Evolutionary conservation across 2,797 vertebrate species (phyloP), one percentile per base, ranked within the genome.

Genomic region (Ptychobarbus kaznakovi): DNA sequence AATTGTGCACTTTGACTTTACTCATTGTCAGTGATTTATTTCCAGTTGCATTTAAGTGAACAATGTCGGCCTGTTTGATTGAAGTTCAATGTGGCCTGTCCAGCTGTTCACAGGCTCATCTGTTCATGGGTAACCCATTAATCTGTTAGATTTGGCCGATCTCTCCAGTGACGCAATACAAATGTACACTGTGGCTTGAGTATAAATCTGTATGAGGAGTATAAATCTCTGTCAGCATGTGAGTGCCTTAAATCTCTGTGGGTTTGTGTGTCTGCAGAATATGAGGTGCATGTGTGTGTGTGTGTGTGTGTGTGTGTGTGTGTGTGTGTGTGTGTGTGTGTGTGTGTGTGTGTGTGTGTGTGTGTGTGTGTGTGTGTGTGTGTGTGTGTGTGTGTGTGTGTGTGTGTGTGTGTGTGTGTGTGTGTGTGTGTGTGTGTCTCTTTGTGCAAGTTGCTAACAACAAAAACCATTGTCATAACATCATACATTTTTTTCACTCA

Each of bases 71-170:
- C 40, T 56, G 84, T 85, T 90, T 80, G 88, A 89, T 4, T 93
- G 87, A 90, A 87, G 88, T 90, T 88, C 86, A 87, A 75, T 90
- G 88, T 82, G 87, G 87, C 87, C 89, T 92, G 88, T 89, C 91
- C 87, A 80, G 92, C 93, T 91, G 91, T 93, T 93, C 93, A 61
- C 4, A 77, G 46, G 72, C 78, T 75, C 81, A 89, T 89, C 88
- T 89, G 86, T 68, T 87, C 84, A 74, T 18, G 61, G 79, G 82
- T 80, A 84, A 82, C 84, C 58, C 44, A 75, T 20, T 89, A 89
- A 88, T 89, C 86, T 75, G 0, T 70, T 40, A 86, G 68, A 88
- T 89, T 87, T 84, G 61, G 76, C 53, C 44, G 74, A 85, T 81
- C 70, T 44, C 44, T 11, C 63, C 42, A 72, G 58, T 83, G 88